Evolutionary conservation across 1,140 invertebrate species (phyloP), one percentile per base, ranked within the genome.

Genomic region (Aplysia californica): DNA sequence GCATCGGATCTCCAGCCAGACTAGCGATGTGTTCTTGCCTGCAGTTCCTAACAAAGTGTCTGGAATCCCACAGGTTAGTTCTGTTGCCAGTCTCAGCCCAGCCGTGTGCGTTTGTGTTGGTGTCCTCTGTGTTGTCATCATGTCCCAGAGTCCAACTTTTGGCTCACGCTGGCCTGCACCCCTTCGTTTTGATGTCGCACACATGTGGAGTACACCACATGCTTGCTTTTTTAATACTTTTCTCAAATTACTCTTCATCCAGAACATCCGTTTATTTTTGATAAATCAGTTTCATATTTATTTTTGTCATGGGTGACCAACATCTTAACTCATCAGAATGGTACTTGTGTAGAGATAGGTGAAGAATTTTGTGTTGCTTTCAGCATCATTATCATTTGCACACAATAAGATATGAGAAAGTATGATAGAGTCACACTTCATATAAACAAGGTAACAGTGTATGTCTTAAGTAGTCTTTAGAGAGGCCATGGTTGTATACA

Each of bases 11-110:
- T 3, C n/a, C 4, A 72, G 56, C 31, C 56, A 72, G 33, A 72
- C 15, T 33, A 71, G 69, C 50, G 69, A 71, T 59, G 56, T 72
- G 29, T 61, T 61, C 26, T 41, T 72, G 56, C 70, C 70, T 5
- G 39, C 70, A 1, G 1, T 39, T 4, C 70, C 55, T 6, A 59
- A 18, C 70, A 72, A 39, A 61, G 26, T 58, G 21, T 33, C 29
- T 6, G 66, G 39, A 10, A 68, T 68, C 29, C 39, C 66, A 26
- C 66, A 68, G 36, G 66, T 68, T 31, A n/a, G 66, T 68, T 23
- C 26, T 41, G 36, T 44, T 44, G 10, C 5, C 4, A 5, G 20
- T 68, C 66, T n/a, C 23, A 3, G 20, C 20, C 21, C 26, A 3
- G 20, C 29, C 39, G 36, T 41, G 0, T 3, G 36, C 26, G 39